These are phyloP conservation scores for Pseudomyrmex dendroicus DNA, from an alignment of 1,140 invertebrate genomes.

Conservation along the genomic window DNA sequence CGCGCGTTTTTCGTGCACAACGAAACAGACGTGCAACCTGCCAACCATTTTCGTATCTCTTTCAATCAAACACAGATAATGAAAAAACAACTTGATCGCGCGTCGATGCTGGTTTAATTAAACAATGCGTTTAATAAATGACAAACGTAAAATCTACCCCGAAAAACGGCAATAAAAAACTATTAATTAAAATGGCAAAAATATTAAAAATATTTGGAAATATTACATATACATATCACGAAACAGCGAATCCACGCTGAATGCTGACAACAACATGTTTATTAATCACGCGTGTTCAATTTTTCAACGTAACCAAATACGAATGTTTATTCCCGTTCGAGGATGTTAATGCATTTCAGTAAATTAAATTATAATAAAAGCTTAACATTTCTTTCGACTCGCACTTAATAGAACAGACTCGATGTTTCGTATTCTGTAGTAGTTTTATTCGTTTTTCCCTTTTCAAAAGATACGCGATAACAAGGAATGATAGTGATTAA, in stretches of 20 bases:
- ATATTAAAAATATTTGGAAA: not conserved
- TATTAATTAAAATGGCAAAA: not conserved
- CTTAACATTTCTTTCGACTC: not conserved
- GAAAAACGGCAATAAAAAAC: not conserved
- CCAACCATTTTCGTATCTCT: slow-evolving; percentile 22
- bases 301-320: not conserved
- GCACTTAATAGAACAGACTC: not conserved
- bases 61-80: not conserved
- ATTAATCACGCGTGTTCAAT: not conserved
- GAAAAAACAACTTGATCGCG: not conserved
- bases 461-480: not conserved
- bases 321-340: not conserved
- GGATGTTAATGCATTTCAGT: not conserved
- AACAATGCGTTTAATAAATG: not conserved
- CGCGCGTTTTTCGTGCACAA: not conserved
- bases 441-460: not conserved
- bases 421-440: not conserved
- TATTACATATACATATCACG: not conserved
- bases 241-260: too few relatives aligned
- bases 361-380: not conserved
- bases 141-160: not conserved
- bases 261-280: not conserved
- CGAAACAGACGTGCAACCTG: not conserved
- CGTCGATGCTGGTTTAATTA: not conserved
- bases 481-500: slow-evolving; percentile 13